Percentiles rank a stretch among this genome's conserved stretches.
Conservation (phyloP, 2,797 vertebrate genomes). For the Buphagus erythrorhynchus region DNA sequence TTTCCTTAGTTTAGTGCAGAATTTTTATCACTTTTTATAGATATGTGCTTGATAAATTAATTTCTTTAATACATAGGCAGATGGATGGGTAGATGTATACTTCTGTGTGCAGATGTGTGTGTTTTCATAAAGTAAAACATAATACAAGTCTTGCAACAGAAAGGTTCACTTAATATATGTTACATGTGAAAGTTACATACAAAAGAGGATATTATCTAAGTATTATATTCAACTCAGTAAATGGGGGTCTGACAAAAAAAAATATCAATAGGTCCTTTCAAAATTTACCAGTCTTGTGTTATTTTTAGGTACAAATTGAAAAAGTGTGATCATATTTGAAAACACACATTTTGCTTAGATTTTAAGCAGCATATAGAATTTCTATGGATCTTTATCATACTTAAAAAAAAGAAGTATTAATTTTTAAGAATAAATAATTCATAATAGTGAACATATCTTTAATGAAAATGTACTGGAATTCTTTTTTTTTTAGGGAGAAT, state of each 20-base stretch:
- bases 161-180: not conserved
- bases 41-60: not conserved
- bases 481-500: not conserved
- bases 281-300: not conserved
- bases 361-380: not conserved
- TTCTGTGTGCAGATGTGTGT: not conserved
- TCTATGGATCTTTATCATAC: not conserved
- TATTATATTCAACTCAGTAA: not conserved
- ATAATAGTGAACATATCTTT: not conserved
- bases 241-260: not conserved
- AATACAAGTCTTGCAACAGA: not conserved
- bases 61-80: not conserved
- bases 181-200: not conserved
- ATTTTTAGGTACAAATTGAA: not conserved
- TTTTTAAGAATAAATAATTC: not conserved
- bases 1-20: not conserved
- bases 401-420: not conserved
- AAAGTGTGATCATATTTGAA: not conserved
- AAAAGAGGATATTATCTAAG: not conserved
- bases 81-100: not conserved
- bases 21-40: not conserved
- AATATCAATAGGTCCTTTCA: not conserved
- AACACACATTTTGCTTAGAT: not conserved
- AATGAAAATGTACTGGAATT: not conserved
- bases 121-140: not conserved